A percentile compares a stretch with the other conserved stretches of the same genome.
Conservation (phyloP, 1,140 invertebrate species). For the Aphaenogaster rudis region DNA sequence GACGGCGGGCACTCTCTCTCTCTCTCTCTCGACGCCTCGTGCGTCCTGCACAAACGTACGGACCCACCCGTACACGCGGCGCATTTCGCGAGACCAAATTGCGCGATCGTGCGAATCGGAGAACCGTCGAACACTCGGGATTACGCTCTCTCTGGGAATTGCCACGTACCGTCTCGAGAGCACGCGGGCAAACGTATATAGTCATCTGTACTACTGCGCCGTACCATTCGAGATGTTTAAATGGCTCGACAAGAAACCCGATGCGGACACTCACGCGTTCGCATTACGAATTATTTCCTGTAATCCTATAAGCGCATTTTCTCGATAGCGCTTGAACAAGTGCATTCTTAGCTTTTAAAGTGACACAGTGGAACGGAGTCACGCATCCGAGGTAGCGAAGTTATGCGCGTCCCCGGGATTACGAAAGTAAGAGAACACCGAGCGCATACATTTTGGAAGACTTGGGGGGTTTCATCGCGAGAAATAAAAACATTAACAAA, state of each 20-base stretch:
- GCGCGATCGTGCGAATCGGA: slow-evolving; percentile 75
- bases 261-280: background rate
- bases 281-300: slow-evolving; percentile 30
- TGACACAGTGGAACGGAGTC: background rate
- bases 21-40: slow-evolving; percentile 2
- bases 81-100: slow-evolving; percentile 69
- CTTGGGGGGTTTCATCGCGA: background rate
- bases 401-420: background rate
- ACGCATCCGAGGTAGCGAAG: slow-evolving; percentile 10
- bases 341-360: slow-evolving; percentile 7
- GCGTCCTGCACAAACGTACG: slow-evolving; percentile 15
- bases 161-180: slow-evolving; percentile 60
- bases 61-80: slow-evolving; percentile 2
- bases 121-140: slow-evolving; percentile 68
- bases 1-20: slow-evolving; percentile 20
- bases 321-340: background rate
- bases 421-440: background rate
- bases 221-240: slow-evolving; percentile 76
- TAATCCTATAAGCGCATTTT: slow-evolving; percentile 42
- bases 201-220: slow-evolving; percentile 40
- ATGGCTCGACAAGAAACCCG: slow-evolving; percentile 67
- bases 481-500: slow-evolving; percentile 13
- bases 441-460: background rate
- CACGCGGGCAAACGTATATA: slow-evolving; percentile 31
- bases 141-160: slow-evolving; percentile 72